Evolutionary conservation across 2,797 vertebrate species (phyloP).

Genomic region (Cottoperca gobio): DNA sequence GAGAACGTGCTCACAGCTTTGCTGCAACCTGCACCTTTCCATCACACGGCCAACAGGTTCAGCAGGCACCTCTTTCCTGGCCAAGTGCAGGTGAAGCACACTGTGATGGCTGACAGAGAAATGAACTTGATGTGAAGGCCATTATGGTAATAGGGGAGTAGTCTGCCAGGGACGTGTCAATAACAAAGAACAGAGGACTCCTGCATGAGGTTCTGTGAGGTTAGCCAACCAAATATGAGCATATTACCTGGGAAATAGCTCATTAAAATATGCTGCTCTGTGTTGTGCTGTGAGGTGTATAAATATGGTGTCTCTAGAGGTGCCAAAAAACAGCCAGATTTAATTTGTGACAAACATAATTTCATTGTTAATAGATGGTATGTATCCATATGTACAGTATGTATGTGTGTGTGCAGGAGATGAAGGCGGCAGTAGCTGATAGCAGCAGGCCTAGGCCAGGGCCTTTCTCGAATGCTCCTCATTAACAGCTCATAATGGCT

Average conservation of each 20-base stretch:
- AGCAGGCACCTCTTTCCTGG: constrained; percentile 83
- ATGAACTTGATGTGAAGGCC: constrained; percentile 82
- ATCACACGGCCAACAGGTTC: constrained; percentile 88
- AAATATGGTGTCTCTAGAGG: constrained; percentile 26
- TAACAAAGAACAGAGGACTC: constrained; percentile 85
- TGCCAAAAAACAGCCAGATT: constrained; percentile 37
- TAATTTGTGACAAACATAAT: constrained; percentile 22
- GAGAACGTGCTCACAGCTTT: constrained; percentile 85
- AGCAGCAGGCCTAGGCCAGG: constrained; percentile 80
- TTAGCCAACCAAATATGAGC: constrained; percentile 88
- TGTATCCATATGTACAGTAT: constrained; percentile 40
- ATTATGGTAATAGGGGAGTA: constrained; percentile 86
- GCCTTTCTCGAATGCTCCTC: constrained; percentile 90
- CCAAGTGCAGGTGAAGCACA: constrained; percentile 83
- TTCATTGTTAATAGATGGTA: constrained; percentile 24
- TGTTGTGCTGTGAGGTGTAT: constrained; percentile 34
- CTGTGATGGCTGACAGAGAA: constrained; percentile 86
- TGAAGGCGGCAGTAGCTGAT: constrained; percentile 62
- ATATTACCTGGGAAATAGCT: constrained; percentile 85
- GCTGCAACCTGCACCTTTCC: constrained; percentile 86
- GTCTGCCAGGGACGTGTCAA: constrained; percentile 84
- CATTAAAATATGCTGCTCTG: constrained; percentile 87
- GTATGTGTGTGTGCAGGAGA: constrained; percentile 66
- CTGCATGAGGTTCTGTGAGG: constrained; percentile 84
- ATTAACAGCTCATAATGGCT: constrained; percentile 95